These are phyloP conservation scores for Epinephelus malabaricus DNA, from an alignment of 2,797 vertebrate species.

Conservation along the genomic window DNA sequence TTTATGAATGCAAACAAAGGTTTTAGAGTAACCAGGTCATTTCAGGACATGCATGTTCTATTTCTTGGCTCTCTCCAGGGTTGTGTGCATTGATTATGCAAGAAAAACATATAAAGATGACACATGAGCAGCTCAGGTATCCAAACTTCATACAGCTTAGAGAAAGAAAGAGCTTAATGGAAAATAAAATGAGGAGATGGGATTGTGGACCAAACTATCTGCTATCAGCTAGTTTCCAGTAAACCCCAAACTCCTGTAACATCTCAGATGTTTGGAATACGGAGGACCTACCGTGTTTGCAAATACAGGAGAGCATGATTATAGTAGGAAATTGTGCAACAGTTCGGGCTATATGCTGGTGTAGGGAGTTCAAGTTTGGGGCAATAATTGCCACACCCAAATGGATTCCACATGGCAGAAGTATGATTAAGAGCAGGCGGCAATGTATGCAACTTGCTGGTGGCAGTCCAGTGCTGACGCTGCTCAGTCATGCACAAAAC, in stretches of 20 bases:
- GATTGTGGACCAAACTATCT: slow-evolving; percentile 6
- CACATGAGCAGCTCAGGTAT: neutral
- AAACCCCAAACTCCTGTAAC: neutral
- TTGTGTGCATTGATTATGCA: neutral
- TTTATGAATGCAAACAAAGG: neutral
- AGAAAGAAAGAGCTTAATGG: neutral
- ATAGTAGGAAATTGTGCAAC: slow-evolving; percentile 27
- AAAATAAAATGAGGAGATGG: slow-evolving; percentile 9
- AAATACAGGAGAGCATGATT: neutral
- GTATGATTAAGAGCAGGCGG: slow-evolving; percentile 26
- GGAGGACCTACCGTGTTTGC: neutral
- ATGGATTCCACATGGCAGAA: slow-evolving; percentile 54
- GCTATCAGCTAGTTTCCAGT: neutral
- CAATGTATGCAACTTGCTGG: slow-evolving; percentile 12
- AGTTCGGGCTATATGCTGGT: neutral
- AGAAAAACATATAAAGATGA: neutral
- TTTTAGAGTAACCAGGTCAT: neutral
- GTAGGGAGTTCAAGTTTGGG: slow-evolving; percentile 51
- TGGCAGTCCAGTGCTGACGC: slow-evolving; percentile 35
- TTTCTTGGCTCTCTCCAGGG: neutral
- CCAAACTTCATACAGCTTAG: slow-evolving; percentile 5
- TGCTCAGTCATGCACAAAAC: slow-evolving; percentile 41
- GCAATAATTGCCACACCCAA: slow-evolving; percentile 50
- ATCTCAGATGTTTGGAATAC: neutral
- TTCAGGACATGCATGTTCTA: neutral